Evolutionary conservation across 2,888 invertebrate species (phyloP), one percentile per base, ranked within the genome.

Genomic region (Metopia argyrocephala): DNA sequence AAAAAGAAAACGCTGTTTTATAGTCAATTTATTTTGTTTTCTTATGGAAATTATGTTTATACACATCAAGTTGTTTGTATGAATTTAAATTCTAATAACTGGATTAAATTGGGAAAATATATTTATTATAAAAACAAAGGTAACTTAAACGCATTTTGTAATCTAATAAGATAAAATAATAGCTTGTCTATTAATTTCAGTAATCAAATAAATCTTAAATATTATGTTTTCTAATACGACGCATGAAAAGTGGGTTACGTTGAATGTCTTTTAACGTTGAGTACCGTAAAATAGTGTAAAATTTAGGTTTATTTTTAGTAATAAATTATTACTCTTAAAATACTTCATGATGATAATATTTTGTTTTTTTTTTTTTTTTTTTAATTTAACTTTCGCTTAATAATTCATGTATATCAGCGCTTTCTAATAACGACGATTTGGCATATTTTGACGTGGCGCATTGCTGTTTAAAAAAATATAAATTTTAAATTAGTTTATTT

Each of bases 341-440:
- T 66, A 71, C 59, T 74, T 48, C 31, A 69, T 74, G 70, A 50
- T 70, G 54, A 59, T 45, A 52, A 23, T 65, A 59, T 62, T 61
- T 62, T 28, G 25, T 54, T 52, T 38, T 50, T 61, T 52, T 15
- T 46, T 81, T 15, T 68, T 50, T 68, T 50, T 52, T 38, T 61
- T 48, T 52, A 52, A 28, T 57, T 31, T 68, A 56, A 59, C 52
- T 38, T 59, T 57, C 27, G 27, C 20, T 56, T 61, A 54, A 48
- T 56, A 57, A 66, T 27, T 66, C 46, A 61, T 59, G 12, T 74
- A 80, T 61, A 66, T 31, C 23, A 57, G 57, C 21, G 69, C 71
- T 66, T 76, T 83, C 87, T 86, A 89, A 87, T 89, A 90, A 85
- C 89, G 89, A 85, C 89, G 87, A 86, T 89, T 89, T 75, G 86